Evolutionary conservation across 2,888 invertebrate genomes (phyloP), one percentile per base, ranked within the genome.

Genomic region (Macrophya alboannulata): DNA sequence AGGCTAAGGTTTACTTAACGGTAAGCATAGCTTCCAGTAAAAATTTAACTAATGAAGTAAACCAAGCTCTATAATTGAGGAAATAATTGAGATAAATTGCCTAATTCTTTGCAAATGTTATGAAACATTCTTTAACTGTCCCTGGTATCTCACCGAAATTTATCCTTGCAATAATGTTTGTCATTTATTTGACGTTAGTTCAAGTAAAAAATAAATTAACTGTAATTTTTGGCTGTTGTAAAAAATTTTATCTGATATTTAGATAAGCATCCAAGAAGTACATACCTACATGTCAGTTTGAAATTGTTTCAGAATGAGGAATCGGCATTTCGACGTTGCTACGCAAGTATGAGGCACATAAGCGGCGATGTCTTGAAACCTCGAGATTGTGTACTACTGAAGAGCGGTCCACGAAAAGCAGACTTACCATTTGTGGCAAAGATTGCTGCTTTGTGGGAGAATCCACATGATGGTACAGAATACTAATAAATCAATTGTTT

Each of bases 371-470:
- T 97, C 86, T 97, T 99, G 89, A 95, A 96, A 93, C 97, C 97
- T 55, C 96, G 97, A 84, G 99, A 99, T 94, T 98, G 99, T 94
- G 98, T 99, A 85, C 95, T 99, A 86, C 95, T 99, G 88, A 97
- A 98, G 89, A 98, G 99, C 72, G 98, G 98, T 84, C 96, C 95
- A 92, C 96, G 95, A 90, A 97, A 96, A 90, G 97, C 97, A 90
- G 98, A 98, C 92, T 95, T 98, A 89, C 99, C 99, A 40, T 99
- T 97, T 94, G 98, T 99, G 84, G 99, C 99, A 81, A 97, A 99
- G 94, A 97, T 99, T 87, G 98, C 98, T 84, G 97, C 98, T 86
- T 95, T 99, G 51, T 99, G 99, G 98, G 98, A 99, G 94, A 98
- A 98, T 94, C 97, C 98, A 4, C 97, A 97, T 84, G 98, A 98